phyloP scores from a whole-genome alignment of 2,888 invertebrate species.

The Drosophila kambysellisi region DNA sequence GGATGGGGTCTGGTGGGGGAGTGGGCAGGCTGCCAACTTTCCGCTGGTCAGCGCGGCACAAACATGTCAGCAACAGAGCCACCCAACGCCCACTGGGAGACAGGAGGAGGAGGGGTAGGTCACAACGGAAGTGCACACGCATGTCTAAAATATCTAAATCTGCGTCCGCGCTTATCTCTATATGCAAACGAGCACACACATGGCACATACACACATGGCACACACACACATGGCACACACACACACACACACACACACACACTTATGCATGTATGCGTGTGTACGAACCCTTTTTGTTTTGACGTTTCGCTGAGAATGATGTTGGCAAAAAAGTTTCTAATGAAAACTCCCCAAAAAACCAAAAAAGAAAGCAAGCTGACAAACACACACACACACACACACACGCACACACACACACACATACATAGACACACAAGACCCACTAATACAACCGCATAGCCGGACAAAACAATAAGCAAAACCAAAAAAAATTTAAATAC shows the following conservation, averaged over 20 bases:
- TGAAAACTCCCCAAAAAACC: constrained; percentile 67
- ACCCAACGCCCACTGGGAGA: constrained; percentile 11
- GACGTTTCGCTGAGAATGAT: constrained; percentile 65
- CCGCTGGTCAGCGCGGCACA: constrained; percentile 35
- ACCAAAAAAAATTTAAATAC: constrained; percentile 9
- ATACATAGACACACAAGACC: constrained; percentile 28
- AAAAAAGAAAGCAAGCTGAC: not conserved
- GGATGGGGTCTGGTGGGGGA: not conserved
- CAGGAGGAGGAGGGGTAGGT: not conserved
- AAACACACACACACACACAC: constrained; percentile 2
- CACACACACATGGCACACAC: not conserved
- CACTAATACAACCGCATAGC: constrained; percentile 49
- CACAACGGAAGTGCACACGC: constrained; percentile 60
- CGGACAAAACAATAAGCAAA: constrained; percentile 34
- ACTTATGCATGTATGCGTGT: constrained; percentile 1
- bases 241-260: not conserved
- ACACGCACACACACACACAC: constrained; percentile 8
- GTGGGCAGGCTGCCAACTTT: constrained; percentile 24
- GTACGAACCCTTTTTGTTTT: constrained; percentile 74
- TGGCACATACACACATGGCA: not conserved
- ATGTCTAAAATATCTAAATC: constrained; percentile 82
- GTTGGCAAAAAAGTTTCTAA: constrained; percentile 76
- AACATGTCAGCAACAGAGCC: constrained; percentile 69
- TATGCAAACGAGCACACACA: constrained; percentile 18
- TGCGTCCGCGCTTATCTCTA: constrained; percentile 63